Conservation (phyloP, 2,113 vertebrate genomes). For the Mustela nigripes region DNA sequence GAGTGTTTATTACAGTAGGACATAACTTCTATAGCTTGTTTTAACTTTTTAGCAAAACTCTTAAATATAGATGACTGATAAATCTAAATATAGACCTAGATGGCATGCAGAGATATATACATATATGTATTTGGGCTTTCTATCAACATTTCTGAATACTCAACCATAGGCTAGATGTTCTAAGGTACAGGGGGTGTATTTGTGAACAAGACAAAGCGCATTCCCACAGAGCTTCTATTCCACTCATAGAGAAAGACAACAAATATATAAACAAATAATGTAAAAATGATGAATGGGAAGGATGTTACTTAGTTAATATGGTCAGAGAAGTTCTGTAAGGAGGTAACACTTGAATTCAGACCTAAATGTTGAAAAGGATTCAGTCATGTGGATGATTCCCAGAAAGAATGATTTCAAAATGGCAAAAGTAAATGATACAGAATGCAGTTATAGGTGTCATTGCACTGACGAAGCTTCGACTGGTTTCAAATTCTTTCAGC, state of each 20-base stretch:
- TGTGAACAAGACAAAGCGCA: neutral
- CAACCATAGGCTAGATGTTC: neutral
- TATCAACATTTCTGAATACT: neutral
- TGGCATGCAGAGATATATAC: neutral
- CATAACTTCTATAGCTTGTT: neutral
- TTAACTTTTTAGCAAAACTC: neutral
- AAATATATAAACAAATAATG: neutral
- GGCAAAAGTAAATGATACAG: neutral
- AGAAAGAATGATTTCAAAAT: neutral
- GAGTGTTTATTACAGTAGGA: neutral
- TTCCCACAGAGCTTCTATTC: neutral
- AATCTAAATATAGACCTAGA: neutral
- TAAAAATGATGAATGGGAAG: neutral
- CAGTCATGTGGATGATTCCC: neutral
- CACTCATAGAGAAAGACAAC: neutral
- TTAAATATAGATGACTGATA: neutral
- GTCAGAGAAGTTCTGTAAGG: neutral
- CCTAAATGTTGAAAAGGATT: neutral
- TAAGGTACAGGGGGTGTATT: neutral
- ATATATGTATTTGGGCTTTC: neutral
- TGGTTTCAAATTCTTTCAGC: neutral
- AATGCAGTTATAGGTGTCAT: neutral
- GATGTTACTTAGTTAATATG: neutral
- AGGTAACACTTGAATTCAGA: neutral
- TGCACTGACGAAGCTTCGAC: neutral